Conservation (phyloP, 2,888 invertebrate species). For the Lathronympha strigana region DNA sequence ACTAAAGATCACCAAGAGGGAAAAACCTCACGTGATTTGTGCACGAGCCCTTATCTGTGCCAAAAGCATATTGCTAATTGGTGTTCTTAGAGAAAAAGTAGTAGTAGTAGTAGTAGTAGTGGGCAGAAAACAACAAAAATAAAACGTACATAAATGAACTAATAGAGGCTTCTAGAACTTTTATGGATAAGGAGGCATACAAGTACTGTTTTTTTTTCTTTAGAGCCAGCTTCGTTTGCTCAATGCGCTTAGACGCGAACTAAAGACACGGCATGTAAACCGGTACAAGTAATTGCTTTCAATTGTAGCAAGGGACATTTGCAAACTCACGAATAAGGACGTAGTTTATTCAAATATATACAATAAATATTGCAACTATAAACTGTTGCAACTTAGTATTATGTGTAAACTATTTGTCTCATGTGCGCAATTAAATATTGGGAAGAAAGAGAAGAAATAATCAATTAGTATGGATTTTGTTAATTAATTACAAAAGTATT, state of each 20-base stretch:
- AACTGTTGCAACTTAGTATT: not conserved
- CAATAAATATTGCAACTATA: conserved; percentile 1
- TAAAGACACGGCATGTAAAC: not conserved
- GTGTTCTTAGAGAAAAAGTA: too few species aligned
- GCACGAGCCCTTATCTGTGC: too few species aligned
- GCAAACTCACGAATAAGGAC: not conserved
- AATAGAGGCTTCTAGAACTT: too few species aligned
- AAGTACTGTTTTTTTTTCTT: not conserved
- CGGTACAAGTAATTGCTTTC: not conserved
- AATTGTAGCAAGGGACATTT: not conserved
- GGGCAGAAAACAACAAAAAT: too few species aligned
- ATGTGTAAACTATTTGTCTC: not conserved
- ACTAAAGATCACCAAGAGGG: too few species aligned
- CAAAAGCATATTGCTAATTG: too few species aligned
- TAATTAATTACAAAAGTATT: not conserved
- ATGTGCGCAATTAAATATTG: not conserved
- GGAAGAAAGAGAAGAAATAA: too few species aligned
- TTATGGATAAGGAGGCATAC: too few species aligned
- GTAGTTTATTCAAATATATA: not conserved
- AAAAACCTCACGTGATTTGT: too few species aligned
- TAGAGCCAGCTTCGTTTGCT: not conserved
- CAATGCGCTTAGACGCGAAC: not conserved
- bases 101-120: too few species aligned
- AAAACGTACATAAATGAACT: too few species aligned
- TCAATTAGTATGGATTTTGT: not conserved